Evolutionary conservation across 2,888 invertebrate species (phyloP), one percentile per base, ranked within the genome.

Genomic region (Dinocampus coccinellae): DNA sequence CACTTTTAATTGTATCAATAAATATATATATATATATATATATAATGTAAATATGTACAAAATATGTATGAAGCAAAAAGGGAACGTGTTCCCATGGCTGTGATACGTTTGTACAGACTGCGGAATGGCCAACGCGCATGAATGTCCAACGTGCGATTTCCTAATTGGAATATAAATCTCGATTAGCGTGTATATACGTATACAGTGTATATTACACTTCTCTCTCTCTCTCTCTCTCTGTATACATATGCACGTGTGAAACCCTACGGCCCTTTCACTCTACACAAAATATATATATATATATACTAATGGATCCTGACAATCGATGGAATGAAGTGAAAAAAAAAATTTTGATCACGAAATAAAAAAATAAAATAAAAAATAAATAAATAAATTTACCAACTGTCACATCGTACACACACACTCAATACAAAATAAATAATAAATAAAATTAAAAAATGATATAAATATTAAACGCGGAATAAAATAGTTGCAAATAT

Each of bases 131-230:
- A 58, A 52, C 60, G 47, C 47, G 47, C 47, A 60, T 68, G 58
- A 60, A 68, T 68, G 68, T 68, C 68, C 68, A 60, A 42, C 60
- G 66, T 66, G 68, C 68, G 68, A 68, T 68, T 68, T 68, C 68
- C 68, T 68, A 68, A 68, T 68, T 68, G 68, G 68, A 68, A 68
- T 68, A 68, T 68, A 68, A 68, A 68, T 68, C 68, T 60, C 68
- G 68, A 68, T 68, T 68, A 68, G 68, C 47, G 65, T 39, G 36
- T 29, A n/a, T 57, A 61, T 11, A 7, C 16, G 16, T 16, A 47
- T 16, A 47, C 47, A n/a, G 39, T 47, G 47, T 16, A 3, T 3
- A n/a, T 42, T 57, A 58, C 16, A 52, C 47, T 29, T 57, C 53
- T 64, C 57, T 22, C 47, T 60, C 24, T 68, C 13, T 60, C 10